Base-by-base conservation (phyloP, 1,140 invertebrate genomes). In the Pogonus chalceus region DNA sequence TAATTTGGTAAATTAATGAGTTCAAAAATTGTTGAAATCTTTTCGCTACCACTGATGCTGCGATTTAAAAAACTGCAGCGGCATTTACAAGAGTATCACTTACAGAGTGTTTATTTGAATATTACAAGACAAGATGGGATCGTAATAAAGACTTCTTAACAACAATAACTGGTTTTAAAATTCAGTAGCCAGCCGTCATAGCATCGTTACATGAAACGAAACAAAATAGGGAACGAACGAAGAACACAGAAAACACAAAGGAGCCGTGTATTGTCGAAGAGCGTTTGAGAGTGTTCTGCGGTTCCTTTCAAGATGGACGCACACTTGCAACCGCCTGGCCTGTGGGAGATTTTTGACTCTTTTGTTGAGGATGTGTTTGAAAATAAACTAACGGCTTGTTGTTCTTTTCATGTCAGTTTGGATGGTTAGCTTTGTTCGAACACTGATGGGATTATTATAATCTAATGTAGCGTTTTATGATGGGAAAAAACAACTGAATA, bases 281-380 rank as follows among this genome's bases (percentile, higher is more conserved):
- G 37, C 9, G 37, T 12, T 10, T 43, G 37, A 16, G 18, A 43
- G 18, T 43, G 37, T 43, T 43, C 18, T 43, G 37, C 37, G 37
- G 37, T 43, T 43, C 37, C 37, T 43, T 43, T 43, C 18, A 43
- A 43, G 37, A 43, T 43, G 37, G 37, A 43, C 37, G 37, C 37
- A 43, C 37, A 43, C 37, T 43, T 43, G 37, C n/a, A n/a, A n/a
- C n/a, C n/a, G 37, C 9, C 18, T 9, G 9, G 18, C n/a, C 18
- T 43, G 9, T 43, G 37, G 7, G 37, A 43, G 37, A 43, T 43
- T 9, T 43, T 43, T 43, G 37, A 43, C 37, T 43, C 37, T 43
- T 43, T 43, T 43, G 37, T 43, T 43, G 18, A 18, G 4, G 37
- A 7, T 9, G 3, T 43, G 37, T 43, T 43, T 43, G 9, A 43